A percentile compares a stretch with the other conserved stretches of the same genome.
Evolutionary conservation across 2,797 vertebrate species (phyloP).

Genomic region (Leptoclinus maculatus): DNA sequence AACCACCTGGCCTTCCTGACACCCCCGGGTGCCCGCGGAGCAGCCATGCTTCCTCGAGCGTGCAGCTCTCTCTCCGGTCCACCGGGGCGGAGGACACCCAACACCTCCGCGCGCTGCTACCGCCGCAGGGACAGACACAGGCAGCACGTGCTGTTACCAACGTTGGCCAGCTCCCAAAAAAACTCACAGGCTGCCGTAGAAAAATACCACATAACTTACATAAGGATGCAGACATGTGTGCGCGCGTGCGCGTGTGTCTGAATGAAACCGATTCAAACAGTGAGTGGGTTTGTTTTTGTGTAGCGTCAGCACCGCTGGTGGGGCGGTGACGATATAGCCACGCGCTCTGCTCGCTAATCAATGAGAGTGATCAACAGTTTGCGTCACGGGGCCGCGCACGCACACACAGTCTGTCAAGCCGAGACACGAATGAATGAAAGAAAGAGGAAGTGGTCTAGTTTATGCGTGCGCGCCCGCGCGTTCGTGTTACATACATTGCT

Average conservation of each 20-base stretch:
- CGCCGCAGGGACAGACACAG: not conserved
- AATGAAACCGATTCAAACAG: too few relatives aligned
- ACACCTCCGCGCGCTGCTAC: not conserved
- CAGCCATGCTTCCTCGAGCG: not conserved
- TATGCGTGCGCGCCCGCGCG: not conserved
- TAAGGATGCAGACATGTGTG: not conserved
- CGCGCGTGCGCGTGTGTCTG: not conserved
- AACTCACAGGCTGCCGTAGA: not conserved
- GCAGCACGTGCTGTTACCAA: not conserved
- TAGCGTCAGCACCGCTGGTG: too few relatives aligned
- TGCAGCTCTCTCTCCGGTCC: not conserved
- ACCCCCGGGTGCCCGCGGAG: too few relatives aligned
- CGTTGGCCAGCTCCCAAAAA: not conserved
- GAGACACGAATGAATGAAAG: not conserved
- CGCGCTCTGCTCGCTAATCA: slow-evolving; percentile 14
- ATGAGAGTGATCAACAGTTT: not conserved
- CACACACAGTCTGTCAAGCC: not conserved
- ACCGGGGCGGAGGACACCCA: not conserved
- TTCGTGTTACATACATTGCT: not conserved
- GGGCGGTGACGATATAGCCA: not conserved
- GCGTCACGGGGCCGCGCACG: slow-evolving; percentile 16
- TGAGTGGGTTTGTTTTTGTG: not conserved
- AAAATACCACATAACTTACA: not conserved
- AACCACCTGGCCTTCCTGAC: not conserved
- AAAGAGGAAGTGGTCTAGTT: not conserved